These are phyloP conservation scores for Eucera pruinosa DNA, from an alignment of 2,888 invertebrate species.

Conservation along the genomic window DNA sequence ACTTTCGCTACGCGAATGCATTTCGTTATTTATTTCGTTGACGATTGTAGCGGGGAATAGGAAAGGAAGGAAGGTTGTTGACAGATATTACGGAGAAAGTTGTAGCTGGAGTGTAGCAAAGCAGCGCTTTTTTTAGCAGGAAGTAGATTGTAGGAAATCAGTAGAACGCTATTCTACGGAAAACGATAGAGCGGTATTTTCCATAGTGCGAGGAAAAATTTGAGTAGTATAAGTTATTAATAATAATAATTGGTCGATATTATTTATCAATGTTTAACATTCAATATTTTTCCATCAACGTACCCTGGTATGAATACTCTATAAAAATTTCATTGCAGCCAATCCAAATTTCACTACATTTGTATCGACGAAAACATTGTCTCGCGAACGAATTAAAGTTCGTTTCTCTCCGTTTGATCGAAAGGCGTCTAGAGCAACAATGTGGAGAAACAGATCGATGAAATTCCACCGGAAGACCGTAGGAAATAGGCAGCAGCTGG, in stretches of 20 bases:
- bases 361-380: neutral
- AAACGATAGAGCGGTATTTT: too few species aligned
- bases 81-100: neutral
- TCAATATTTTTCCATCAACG: neutral
- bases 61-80: neutral
- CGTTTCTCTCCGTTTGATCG: neutral
- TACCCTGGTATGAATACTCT: neutral
- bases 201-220: too few species aligned
- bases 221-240: neutral
- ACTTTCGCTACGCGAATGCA: constrained; percentile 14
- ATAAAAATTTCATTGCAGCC: too few species aligned
- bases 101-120: too few species aligned
- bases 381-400: constrained; percentile 5
- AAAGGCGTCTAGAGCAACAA: constrained; percentile 5
- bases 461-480: constrained; percentile 59
- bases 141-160: too few species aligned
- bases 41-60: neutral
- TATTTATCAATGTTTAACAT: neutral
- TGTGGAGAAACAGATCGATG: constrained; percentile 36
- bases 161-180: too few species aligned
- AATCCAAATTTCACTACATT: neutral
- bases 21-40: constrained; percentile 19
- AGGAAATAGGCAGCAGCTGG: constrained; percentile 68
- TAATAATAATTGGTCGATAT: neutral
- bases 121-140: too few species aligned